Evolutionary conservation across 2,888 invertebrate species (phyloP).

Genomic region (Scaptomyza cyrtandrae): DNA sequence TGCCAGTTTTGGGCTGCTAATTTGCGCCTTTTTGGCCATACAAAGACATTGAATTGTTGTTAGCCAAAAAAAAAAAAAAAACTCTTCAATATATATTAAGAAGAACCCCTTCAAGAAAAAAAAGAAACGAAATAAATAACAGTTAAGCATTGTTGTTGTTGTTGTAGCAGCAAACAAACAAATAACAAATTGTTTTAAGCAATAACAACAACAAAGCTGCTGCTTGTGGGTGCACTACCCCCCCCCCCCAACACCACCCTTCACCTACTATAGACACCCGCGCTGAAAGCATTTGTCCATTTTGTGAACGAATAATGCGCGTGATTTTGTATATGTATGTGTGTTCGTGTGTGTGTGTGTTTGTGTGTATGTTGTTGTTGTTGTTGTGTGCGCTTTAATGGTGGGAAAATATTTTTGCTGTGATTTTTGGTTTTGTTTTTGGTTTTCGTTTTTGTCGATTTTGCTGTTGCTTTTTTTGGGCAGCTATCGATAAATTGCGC

Average conservation of each 20-base stretch:
- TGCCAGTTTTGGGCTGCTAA: constrained; percentile 43
- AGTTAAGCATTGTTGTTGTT: constrained; percentile 31
- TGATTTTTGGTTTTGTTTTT: constrained; percentile 28
- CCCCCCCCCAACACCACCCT: constrained; percentile 1
- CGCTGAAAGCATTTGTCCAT: constrained; percentile 54
- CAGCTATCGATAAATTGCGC: constrained; percentile 42
- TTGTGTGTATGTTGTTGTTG: constrained; percentile 23
- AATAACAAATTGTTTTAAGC: constrained; percentile 49
- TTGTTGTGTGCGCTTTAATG: constrained; percentile 64
- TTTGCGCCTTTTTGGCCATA: constrained; percentile 75
- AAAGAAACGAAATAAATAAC: constrained; percentile 46
- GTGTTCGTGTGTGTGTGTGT: constrained; percentile 14
- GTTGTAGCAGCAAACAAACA: constrained; percentile 26
- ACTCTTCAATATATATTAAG: constrained; percentile 20
- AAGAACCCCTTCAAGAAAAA: constrained; percentile 6
- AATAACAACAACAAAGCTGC: constrained; percentile 31
- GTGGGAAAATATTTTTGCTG: constrained; percentile 74
- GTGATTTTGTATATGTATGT: constrained; percentile 57
- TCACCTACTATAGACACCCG: too few relatives aligned
- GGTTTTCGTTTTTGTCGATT: constrained; percentile 3
- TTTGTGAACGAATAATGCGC: constrained; percentile 62
- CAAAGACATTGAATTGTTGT: constrained; percentile 72
- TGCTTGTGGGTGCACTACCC: constrained; percentile 60
- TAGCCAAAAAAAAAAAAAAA: constrained; percentile 18
- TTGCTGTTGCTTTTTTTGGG: constrained; percentile 30